phyloP scores from a whole-genome alignment of 2,113 vertebrate species.

The Epinephelus lanceolatus region DNA sequence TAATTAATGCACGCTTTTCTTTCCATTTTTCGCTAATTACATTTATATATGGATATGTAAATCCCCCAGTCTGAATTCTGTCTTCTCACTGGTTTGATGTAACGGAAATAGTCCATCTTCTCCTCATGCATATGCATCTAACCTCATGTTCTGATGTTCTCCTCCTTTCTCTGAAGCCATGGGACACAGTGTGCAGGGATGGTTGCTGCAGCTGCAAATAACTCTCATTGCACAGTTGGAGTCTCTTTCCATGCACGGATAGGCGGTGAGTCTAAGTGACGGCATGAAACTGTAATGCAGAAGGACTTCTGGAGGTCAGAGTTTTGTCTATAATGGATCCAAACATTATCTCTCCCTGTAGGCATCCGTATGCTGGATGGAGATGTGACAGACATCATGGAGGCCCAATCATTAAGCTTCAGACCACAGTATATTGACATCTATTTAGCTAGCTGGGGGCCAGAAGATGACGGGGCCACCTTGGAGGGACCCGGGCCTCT shows the following conservation, averaged over 20 bases:
- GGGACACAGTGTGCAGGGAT: conserved; percentile 96
- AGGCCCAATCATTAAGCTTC: conserved; percentile 94
- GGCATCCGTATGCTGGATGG: conserved; percentile 96
- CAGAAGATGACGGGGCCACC: conserved; percentile 94
- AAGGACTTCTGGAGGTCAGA: conserved; percentile 51
- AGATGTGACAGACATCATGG: conserved; percentile 95
- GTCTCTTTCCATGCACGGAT: conserved; percentile 95
- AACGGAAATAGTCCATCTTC: conserved; percentile 68
- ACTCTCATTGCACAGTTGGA: conserved; percentile 93
- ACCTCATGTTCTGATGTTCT: conserved; percentile 67
- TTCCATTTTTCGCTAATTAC: conserved; percentile 59
- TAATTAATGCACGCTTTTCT: conserved; percentile 60
- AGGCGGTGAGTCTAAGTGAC: conserved; percentile 87
- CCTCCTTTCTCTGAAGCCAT: conserved; percentile 87
- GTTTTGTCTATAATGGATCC: not conserved
- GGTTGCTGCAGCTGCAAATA: conserved; percentile 94
- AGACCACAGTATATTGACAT: conserved; percentile 94
- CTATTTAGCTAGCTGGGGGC: conserved; percentile 97
- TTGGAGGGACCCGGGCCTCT: conserved; percentile 95
- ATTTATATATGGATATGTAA: conserved; percentile 76
- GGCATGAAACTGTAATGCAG: not conserved
- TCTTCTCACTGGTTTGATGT: conserved; percentile 74
- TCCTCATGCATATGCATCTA: conserved; percentile 79
- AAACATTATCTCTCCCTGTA: conserved; percentile 70
- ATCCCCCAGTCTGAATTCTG: conserved; percentile 63